Evolutionary conservation across 1,140 invertebrate species (phyloP).

Genomic region (Zeugodacus cucurbitae): DNA sequence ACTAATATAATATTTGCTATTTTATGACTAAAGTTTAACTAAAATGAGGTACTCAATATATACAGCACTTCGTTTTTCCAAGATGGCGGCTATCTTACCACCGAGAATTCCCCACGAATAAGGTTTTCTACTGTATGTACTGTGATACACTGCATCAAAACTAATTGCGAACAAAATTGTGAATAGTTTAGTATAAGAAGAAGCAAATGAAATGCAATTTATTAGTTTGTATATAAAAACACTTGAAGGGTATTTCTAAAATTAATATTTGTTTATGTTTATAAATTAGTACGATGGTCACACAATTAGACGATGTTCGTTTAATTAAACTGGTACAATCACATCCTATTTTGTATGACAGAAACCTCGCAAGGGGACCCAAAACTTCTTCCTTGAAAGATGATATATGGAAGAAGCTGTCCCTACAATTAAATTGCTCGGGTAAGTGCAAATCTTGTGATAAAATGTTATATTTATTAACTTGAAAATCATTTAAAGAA

Average conservation of each 20-base stretch:
- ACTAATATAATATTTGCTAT: no score
- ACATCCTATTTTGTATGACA: slow-evolving; percentile 59
- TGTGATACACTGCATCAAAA: no score
- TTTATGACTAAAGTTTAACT: no score
- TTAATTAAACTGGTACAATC: slow-evolving; percentile 55
- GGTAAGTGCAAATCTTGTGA: slow-evolving; percentile 49
- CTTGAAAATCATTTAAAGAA: slow-evolving; percentile 41
- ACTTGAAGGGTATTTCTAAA: background rate
- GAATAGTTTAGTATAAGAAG: background rate
- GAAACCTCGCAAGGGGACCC: slow-evolving; percentile 50
- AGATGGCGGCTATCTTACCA: no score
- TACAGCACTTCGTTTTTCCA: no score
- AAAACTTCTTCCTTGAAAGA: slow-evolving; percentile 56
- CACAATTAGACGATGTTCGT: slow-evolving; percentile 34
- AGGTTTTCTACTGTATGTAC: no score
- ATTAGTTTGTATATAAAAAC: background rate
- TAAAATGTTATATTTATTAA: background rate
- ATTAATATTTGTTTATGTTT: background rate
- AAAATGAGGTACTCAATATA: no score
- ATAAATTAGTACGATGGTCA: background rate
- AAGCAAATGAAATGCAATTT: background rate
- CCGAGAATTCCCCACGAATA: no score
- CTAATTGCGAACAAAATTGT: background rate
- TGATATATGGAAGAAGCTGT: slow-evolving; percentile 53
- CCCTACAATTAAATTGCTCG: slow-evolving; percentile 48